Evolutionary conservation across 2,888 invertebrate species (phyloP), one percentile per base, ranked within the genome.

Genomic region (Liopterus haemorrhoidalis): DNA sequence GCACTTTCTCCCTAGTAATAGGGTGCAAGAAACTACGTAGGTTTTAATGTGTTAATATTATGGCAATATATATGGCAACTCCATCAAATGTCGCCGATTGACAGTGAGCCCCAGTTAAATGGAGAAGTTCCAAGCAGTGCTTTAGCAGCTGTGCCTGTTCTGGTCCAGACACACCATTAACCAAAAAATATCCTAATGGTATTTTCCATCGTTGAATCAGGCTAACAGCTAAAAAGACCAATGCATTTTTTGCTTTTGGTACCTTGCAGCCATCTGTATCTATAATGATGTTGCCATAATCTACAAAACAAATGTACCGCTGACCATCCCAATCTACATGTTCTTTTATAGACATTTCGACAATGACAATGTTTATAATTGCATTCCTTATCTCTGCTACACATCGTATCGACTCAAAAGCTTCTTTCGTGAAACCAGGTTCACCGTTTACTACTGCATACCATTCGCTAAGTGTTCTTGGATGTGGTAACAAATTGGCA

Each of bases 71-170:
- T n/a, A n/a, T n/a, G n/a, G n/a, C n/a, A n/a, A n/a, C 36, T 8
- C 36, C 36, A 22, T 36, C 36, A 12, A 36, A 36, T 4, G 36
- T 36, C 11, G 15, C 36, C n/a, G 36, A 36, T 6, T 36, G 8
- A 11, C 36, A 36, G 11, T n/a, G 14, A 22, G 36, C 36, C 11
- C 22, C 36, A 4, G 36, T 22, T 20, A 15, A n/a, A 12, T 36
- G 22, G 2, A 36, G 8, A 12, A 36, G 14, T 36, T 36, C 22
- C 2, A 36, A 11, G 18, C 20, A 36, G 5, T 22, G 15, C 2
- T 21, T 22, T 22, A 36, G 24, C 15, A 36, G 12, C 3, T 22
- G 2, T n/a, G 12, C 14, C n/a, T 24, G 21, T 36, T 36, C 36
- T 2, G 14, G 3, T 9, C 22, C 22, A 21, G 4, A 12, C 14